Percentiles rank a stretch among this genome's conserved stretches.
Conservation (phyloP, 2,888 invertebrate species). For the Mongoloraphidia duomilia region DNA sequence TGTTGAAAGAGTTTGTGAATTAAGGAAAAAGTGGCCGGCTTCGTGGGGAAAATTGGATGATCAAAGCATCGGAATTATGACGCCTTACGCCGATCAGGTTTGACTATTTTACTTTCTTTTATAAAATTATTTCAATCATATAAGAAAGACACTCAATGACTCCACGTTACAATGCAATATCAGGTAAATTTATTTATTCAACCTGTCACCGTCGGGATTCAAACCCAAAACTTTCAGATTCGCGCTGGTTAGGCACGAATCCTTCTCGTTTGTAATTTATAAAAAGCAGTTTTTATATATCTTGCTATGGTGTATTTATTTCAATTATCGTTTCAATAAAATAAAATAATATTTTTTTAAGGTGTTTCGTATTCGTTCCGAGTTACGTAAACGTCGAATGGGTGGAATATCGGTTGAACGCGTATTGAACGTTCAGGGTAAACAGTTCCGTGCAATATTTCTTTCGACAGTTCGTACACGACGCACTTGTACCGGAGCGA, state of each 20-base stretch:
- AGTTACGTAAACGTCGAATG: constrained; percentile 56
- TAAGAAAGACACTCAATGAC: too few relatives aligned
- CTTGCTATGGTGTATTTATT: too few relatives aligned
- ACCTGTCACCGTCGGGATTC: too few relatives aligned
- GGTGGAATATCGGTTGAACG: constrained; percentile 66
- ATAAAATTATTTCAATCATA: not conserved
- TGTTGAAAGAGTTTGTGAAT: constrained; percentile 56
- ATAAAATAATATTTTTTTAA: too few relatives aligned
- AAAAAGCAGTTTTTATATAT: too few relatives aligned
- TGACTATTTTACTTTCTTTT: not conserved
- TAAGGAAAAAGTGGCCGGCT: constrained; percentile 59
- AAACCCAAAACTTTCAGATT: too few relatives aligned
- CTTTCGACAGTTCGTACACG: constrained; percentile 65
- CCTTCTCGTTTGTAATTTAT: too few relatives aligned
- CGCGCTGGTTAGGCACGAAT: too few relatives aligned
- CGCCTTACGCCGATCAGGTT: constrained; percentile 70
- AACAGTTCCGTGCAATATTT: constrained; percentile 71
- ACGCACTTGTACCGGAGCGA: constrained; percentile 41
- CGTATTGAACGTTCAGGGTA: constrained; percentile 75
- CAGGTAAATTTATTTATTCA: too few relatives aligned
- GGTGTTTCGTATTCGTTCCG: constrained; percentile 55
- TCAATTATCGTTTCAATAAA: too few relatives aligned
- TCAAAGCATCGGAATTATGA: constrained; percentile 69
- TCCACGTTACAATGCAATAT: too few relatives aligned
- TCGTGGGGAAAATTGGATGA: constrained; percentile 62